Conservation (phyloP, 2,888 invertebrate species). For the Trachelus troglodyta region DNA sequence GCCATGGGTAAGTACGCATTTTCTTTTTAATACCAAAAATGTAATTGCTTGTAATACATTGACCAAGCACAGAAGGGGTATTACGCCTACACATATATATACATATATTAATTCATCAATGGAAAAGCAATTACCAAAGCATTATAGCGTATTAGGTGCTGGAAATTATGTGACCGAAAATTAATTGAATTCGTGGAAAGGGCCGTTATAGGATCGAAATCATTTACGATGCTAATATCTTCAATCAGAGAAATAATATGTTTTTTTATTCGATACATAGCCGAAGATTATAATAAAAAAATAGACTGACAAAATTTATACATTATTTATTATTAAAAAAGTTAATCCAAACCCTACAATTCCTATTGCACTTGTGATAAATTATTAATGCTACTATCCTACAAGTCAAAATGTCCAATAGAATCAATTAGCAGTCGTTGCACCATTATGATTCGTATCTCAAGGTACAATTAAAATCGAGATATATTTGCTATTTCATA, state of each 20-base stretch:
- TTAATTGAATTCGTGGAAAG: neutral
- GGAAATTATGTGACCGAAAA: neutral
- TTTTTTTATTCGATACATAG: neutral
- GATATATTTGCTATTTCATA: neutral
- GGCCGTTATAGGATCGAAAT: neutral
- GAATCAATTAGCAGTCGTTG: neutral
- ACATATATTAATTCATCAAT: neutral
- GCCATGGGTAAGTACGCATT: constrained; percentile 30
- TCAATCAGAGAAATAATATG: neutral
- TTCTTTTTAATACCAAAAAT: neutral
- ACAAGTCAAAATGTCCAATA: neutral
- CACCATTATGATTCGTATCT: neutral
- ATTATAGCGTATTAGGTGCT: neutral
- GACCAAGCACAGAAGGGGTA: neutral
- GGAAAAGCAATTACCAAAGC: neutral
- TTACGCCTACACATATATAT: neutral
- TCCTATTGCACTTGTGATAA: neutral
- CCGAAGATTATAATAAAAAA: neutral
- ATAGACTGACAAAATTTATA: neutral
- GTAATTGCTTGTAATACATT: neutral
- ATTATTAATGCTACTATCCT: neutral
- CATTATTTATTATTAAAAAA: neutral
- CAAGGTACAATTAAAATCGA: neutral
- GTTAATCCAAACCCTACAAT: neutral
- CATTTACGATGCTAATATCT: neutral